Evolutionary conservation across 2,113 vertebrate genomes (phyloP).

Genomic region (Gymnobelideus leadbeateri): DNA sequence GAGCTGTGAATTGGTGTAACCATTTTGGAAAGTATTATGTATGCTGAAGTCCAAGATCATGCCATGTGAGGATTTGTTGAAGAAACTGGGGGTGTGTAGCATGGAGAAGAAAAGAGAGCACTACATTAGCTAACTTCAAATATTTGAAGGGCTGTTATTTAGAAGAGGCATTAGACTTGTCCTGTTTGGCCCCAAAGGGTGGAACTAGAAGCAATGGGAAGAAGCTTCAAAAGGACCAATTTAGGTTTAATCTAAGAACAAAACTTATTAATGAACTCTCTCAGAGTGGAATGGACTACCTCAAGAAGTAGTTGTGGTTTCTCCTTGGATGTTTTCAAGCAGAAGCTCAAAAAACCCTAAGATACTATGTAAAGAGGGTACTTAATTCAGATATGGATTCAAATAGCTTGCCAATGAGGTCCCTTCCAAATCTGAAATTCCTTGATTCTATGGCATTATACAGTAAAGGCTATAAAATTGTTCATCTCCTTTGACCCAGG

Average conservation of each 20-base stretch:
- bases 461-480: not conserved
- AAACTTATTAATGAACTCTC: not conserved
- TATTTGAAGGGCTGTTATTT: not conserved
- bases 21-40: not conserved
- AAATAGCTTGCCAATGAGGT: not conserved
- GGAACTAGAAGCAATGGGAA: not conserved
- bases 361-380: not conserved
- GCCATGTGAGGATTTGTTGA: not conserved
- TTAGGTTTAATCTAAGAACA: not conserved
- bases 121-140: not conserved
- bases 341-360: not conserved
- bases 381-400: not conserved
- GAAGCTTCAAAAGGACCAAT: not conserved
- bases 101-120: not conserved
- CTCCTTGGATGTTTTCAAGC: not conserved
- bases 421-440: not conserved
- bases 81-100: not conserved
- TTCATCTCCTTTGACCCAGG: not conserved
- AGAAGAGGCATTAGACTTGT: not conserved
- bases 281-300: not conserved
- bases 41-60: not conserved
- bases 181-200: not conserved
- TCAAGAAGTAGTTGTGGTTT: not conserved
- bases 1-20: not conserved
- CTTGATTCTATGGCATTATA: not conserved